Evolutionary conservation across 53 echinoderm and acorn worm species (phyloP).

Genomic region (Crossaster papposus): DNA sequence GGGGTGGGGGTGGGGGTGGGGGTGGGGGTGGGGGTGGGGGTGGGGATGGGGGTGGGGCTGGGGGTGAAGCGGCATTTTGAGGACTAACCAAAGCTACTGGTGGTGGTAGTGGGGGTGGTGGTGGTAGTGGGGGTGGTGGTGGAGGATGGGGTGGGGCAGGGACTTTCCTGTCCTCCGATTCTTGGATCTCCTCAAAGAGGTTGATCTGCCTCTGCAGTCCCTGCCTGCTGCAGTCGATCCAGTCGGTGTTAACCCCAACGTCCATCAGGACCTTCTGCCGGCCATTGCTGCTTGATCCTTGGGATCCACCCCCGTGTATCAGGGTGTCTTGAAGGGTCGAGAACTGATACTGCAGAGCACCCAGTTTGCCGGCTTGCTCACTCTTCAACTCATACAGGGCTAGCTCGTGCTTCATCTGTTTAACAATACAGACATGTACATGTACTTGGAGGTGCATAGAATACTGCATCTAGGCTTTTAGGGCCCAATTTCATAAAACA

Average conservation of each 20-base stretch:
- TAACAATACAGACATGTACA: neutral
- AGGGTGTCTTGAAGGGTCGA: slow-evolving; percentile 51
- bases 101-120: slow-evolving; percentile 66
- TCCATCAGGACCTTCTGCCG: slow-evolving; percentile 63
- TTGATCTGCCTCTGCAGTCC: slow-evolving; percentile 85
- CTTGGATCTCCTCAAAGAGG: slow-evolving; percentile 78
- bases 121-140: slow-evolving; percentile 45
- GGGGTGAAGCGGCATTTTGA: slow-evolving; percentile 44
- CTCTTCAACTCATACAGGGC: slow-evolving; percentile 71
- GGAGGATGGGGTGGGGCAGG: slow-evolving; percentile 62
- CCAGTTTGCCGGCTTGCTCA: slow-evolving; percentile 75
- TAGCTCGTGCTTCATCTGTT: slow-evolving; percentile 78
- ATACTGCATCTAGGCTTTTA: no score
- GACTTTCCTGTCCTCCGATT: neutral
- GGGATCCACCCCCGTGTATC: slow-evolving; percentile 27
- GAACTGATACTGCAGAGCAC: slow-evolving; percentile 72
- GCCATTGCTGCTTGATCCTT: neutral
- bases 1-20: no score
- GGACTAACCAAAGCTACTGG: neutral
- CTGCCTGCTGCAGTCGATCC: slow-evolving; percentile 80
- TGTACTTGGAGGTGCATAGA: no score
- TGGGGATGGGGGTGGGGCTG: slow-evolving; percentile 64
- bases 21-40: no score
- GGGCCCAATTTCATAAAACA: no score
- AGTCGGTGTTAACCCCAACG: slow-evolving; percentile 84